Evolutionary conservation across 2,113 vertebrate genomes (phyloP).

Genomic region (Anarhynchus alexandrinus): DNA sequence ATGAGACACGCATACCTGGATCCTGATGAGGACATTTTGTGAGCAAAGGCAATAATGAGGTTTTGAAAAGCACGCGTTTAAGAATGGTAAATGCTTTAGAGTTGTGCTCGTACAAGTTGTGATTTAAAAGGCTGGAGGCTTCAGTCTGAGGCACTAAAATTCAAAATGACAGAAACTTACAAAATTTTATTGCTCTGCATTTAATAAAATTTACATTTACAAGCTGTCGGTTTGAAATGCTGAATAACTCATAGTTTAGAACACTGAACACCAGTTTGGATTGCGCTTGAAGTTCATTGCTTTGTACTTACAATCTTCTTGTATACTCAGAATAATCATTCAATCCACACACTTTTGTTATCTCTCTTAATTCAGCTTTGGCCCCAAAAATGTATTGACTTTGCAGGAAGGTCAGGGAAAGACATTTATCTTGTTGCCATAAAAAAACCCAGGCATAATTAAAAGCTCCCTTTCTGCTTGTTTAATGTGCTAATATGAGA

Average conservation of each 20-base stretch:
- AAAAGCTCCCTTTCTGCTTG: conserved; percentile 69
- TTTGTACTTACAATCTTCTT: conserved; percentile 48
- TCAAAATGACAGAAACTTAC: conserved; percentile 77
- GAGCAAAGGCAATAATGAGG: conserved; percentile 46
- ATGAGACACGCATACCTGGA: conserved; percentile 47
- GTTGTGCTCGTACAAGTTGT: conserved; percentile 63
- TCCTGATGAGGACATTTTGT: conserved; percentile 60
- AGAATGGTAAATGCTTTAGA: conserved; percentile 46
- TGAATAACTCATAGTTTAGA: conserved; percentile 60
- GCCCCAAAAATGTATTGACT: conserved; percentile 47
- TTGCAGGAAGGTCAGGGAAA: conserved; percentile 54
- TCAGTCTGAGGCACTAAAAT: conserved; percentile 69
- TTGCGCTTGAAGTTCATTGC: conserved; percentile 44
- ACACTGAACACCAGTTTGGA: conserved; percentile 32
- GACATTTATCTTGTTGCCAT: conserved; percentile 50
- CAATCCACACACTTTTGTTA: conserved; percentile 38
- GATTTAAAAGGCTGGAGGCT: conserved; percentile 72
- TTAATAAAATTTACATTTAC: conserved; percentile 78
- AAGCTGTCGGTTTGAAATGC: conserved; percentile 74
- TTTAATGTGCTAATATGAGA: conserved; percentile 73
- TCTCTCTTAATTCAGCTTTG: conserved; percentile 52
- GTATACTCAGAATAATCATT: conserved; percentile 60
- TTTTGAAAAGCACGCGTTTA: conserved; percentile 37
- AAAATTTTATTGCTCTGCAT: conserved; percentile 74
- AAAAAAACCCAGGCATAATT: conserved; percentile 41